phyloP scores from a whole-genome alignment of 2,888 invertebrate genomes.

The Phyllotreta striolata region DNA sequence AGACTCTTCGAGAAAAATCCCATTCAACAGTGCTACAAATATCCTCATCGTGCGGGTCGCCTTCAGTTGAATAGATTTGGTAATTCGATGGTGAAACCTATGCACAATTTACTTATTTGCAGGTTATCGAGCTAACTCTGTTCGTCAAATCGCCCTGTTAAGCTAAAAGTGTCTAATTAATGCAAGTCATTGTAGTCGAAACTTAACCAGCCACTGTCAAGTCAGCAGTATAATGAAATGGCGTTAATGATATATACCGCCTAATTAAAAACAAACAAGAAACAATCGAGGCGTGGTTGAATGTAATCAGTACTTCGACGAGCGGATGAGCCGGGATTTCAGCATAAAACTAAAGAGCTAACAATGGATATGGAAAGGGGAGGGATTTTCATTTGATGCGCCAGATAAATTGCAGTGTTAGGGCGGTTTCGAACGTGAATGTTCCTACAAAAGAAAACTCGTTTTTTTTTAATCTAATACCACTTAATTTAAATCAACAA shows the following conservation, averaged over 20 bases:
- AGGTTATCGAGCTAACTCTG: conserved; percentile 11
- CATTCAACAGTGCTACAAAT: background rate
- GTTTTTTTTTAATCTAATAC: too few species aligned
- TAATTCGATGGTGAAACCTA: too few species aligned
- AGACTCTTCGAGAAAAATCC: too few species aligned
- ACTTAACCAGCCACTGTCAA: conserved; percentile 13
- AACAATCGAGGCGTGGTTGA: conserved; percentile 35
- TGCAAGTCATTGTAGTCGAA: conserved; percentile 29
- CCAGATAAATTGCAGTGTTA: conserved; percentile 8
- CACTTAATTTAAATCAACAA: too few species aligned
- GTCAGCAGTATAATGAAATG: conserved; percentile 15
- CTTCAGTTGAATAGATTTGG: too few species aligned
- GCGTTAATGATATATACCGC: conserved; percentile 28
- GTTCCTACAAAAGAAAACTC: background rate
- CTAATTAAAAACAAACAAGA: conserved; percentile 37
- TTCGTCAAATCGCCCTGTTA: conserved; percentile 18
- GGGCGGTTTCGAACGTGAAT: background rate
- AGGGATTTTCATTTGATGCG: conserved; percentile 13
- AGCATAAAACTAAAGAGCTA: conserved; percentile 15
- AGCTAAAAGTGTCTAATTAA: conserved; percentile 26
- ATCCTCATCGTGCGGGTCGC: background rate
- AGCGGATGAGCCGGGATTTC: conserved; percentile 10
- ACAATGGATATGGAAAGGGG: conserved; percentile 13
- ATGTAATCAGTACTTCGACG: conserved; percentile 35
- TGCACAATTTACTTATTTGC: too few species aligned